These are phyloP conservation scores for Alouatta palliata DNA, from an alignment of 2,113 vertebrate genomes.

Conservation along the genomic window DNA sequence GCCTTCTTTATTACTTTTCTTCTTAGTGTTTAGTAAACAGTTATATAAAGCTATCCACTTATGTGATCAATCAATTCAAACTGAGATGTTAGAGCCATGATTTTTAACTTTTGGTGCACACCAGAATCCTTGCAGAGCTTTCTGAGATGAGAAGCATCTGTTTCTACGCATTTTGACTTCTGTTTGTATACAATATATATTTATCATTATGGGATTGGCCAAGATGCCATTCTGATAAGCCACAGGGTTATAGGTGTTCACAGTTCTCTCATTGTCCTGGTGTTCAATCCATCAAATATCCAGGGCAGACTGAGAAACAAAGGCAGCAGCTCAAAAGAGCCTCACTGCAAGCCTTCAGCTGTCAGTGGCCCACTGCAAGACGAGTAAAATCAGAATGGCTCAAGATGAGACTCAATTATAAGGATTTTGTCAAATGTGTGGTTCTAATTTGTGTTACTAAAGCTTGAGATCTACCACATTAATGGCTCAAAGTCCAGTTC, in stretches of 20 bases:
- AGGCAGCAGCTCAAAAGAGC: not conserved
- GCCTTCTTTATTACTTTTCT: not conserved
- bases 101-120: not conserved
- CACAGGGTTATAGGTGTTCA: slow-evolving; percentile 6
- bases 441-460: not conserved
- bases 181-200: slow-evolving; percentile 26
- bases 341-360: slow-evolving; percentile 66
- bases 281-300: slow-evolving; percentile 41
- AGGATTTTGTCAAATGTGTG: not conserved
- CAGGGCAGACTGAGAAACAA: not conserved
- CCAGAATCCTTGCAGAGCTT: not conserved
- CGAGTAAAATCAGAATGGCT: not conserved
- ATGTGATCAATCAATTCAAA: not conserved
- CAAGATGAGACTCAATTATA: not conserved
- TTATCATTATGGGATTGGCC: slow-evolving; percentile 60
- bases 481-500: not conserved
- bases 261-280: slow-evolving; percentile 34
- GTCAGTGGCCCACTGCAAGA: slow-evolving; percentile 50
- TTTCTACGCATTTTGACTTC: slow-evolving; percentile 40
- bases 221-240: slow-evolving; percentile 51
- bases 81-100: not conserved
- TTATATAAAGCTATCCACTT: not conserved
- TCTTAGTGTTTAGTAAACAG: not conserved
- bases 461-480: not conserved
- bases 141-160: slow-evolving; percentile 26